Base-by-base conservation (phyloP, 1,140 invertebrate species). In the Batillaria attramentaria region DNA sequence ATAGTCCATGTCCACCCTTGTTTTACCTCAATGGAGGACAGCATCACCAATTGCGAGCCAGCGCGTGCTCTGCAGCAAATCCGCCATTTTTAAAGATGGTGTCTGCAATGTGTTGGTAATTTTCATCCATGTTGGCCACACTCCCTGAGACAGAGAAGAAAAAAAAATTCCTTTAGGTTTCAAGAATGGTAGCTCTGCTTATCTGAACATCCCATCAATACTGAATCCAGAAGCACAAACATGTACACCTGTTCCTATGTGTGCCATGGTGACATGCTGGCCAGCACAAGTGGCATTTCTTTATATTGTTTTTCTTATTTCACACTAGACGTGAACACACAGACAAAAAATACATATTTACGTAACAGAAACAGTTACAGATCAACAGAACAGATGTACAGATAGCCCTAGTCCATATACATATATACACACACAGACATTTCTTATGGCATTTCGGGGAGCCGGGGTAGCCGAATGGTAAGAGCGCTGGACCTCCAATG, bases 21-120 rank as follows among this genome's bases (percentile, higher is more conserved):
- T 4, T 39, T 10, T 39, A 18, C 37, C 42, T 10, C 28, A 20
- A 18, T 35, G 18, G 24, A 41, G 0, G 3, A 39, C 42, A 70
- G 1, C 6, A 60, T 84, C 81, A 88, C 87, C 85, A 94, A 86
- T 93, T 94, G 85, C 93, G 93, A 8, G 90, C 92, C 35, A 95
- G 86, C 1, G 95, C 94, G 92, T 95, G 94, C 76, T 92, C 92
- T 0, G 92, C 85, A 80, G 92, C 93, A 86, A 94, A 95, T 1
- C 92, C 91, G 79, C 93, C 92, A 20, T 91, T 90, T 57, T 92
- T 90, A 78, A 93, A 92, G 31, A 93, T 85, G 35, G 87, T 79
- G 35, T 93, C 85, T 18, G 93, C 91, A 35, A 94, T 87, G n/a
- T 84, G 74, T 24, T 86, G 81, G 60, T 87, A 82, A 28, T 79